phyloP scores from a whole-genome alignment of 1,140 invertebrate genomes.

The Bursaphelenchus mucronatus region DNA sequence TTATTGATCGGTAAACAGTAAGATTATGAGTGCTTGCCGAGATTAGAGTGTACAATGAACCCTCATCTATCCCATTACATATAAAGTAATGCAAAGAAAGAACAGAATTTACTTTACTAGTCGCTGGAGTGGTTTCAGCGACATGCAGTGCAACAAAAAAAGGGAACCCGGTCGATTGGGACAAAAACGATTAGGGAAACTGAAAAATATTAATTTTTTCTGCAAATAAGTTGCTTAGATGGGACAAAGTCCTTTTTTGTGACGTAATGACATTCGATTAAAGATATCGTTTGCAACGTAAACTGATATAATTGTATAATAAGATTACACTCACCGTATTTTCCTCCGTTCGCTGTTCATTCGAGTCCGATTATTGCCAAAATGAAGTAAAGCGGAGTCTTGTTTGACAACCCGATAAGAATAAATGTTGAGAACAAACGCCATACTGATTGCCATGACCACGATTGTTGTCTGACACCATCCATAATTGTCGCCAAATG shows the following conservation, averaged over 20 bases:
- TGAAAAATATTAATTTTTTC: too few species aligned
- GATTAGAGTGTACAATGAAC: too few species aligned
- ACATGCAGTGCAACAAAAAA: too few species aligned
- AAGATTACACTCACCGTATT: slow-evolving; percentile 20
- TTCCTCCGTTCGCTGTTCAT: slow-evolving; percentile 28
- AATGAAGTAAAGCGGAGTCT: slow-evolving; percentile 23
- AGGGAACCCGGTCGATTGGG: too few species aligned
- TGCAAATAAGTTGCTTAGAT: not conserved
- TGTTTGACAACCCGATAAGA: slow-evolving; percentile 18
- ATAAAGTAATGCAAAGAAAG: too few species aligned
- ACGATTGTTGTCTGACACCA: slow-evolving; percentile 31
- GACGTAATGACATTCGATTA: slow-evolving; percentile 5
- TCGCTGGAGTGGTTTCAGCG: too few species aligned
- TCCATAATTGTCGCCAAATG: slow-evolving; percentile 38
- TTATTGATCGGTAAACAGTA: too few species aligned
- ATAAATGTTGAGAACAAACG: slow-evolving; percentile 23
- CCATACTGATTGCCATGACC: slow-evolving; percentile 17
- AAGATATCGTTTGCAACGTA: too few species aligned
- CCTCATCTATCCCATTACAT: too few species aligned
- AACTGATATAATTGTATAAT: not conserved
- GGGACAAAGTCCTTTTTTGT: not conserved
- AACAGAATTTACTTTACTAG: too few species aligned
- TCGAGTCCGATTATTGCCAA: slow-evolving; percentile 28
- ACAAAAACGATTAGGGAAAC: too few species aligned
- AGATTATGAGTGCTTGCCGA: too few species aligned